phyloP scores from a whole-genome alignment of 2,888 invertebrate genomes.

The Dynastes tityus region DNA sequence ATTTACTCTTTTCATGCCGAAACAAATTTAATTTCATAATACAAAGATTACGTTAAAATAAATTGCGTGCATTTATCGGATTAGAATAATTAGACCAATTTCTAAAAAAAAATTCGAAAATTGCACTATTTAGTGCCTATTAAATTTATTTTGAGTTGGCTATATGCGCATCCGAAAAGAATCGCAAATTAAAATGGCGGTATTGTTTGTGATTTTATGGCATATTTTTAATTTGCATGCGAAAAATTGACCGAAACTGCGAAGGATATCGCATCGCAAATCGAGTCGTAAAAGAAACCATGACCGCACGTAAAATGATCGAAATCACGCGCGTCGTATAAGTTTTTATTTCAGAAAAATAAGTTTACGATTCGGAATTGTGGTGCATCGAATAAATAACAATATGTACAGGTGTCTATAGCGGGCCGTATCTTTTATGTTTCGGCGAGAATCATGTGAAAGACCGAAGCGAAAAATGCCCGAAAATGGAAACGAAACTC shows the following conservation, averaged over 20 bases:
- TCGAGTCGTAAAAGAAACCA: not conserved
- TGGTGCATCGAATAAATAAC: slow-evolving; percentile 28
- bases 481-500: slow-evolving; percentile 66
- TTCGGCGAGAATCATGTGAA: slow-evolving; percentile 33
- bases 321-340: not conserved
- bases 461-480: slow-evolving; percentile 36
- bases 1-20: too few relatives aligned
- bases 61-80: too few relatives aligned
- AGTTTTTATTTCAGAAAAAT: slow-evolving; percentile 27
- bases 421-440: slow-evolving; percentile 27
- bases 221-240: slow-evolving; percentile 50
- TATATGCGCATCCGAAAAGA: slow-evolving; percentile 39
- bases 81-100: too few relatives aligned
- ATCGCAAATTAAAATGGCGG: slow-evolving; percentile 60
- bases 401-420: slow-evolving; percentile 48
- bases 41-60: too few relatives aligned
- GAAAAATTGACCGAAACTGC: slow-evolving; percentile 24
- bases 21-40: too few relatives aligned
- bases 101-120: not conserved
- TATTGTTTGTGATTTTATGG: slow-evolving; percentile 60
- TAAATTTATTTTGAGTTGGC: slow-evolving; percentile 39
- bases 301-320: not conserved
- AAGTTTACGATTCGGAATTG: slow-evolving; percentile 14
- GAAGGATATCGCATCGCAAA: slow-evolving; percentile 15
- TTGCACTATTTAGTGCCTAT: slow-evolving; percentile 18